Evolutionary conservation across 2,888 invertebrate genomes (phyloP).

Genomic region (Scaptomyza flava): DNA sequence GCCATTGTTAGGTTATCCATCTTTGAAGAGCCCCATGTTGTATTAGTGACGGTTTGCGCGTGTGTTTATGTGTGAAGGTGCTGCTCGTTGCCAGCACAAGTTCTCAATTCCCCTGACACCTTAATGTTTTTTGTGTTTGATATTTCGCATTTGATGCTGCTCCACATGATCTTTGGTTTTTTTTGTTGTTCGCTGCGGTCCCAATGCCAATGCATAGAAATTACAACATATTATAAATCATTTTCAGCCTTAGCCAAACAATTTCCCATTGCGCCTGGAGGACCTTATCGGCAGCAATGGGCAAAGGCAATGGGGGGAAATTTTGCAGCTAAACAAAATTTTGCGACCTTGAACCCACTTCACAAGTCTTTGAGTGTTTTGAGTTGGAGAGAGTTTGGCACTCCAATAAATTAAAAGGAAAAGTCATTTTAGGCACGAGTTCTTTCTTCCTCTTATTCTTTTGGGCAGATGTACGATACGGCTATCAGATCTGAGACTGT

Average conservation of each 20-base stretch:
- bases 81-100: constrained; percentile 9
- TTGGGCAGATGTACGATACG: background rate
- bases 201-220: constrained; percentile 63
- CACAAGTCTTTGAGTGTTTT: background rate
- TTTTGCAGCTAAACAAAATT: constrained; percentile 43
- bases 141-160: constrained; percentile 38
- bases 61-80: constrained; percentile 7
- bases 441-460: background rate
- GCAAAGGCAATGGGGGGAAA: constrained; percentile 32
- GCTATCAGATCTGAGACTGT: constrained; percentile 8
- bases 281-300: constrained; percentile 37
- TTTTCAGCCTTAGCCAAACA: constrained; percentile 58
- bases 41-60: constrained; percentile 2
- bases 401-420: constrained; percentile 2
- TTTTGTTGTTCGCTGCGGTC: constrained; percentile 12
- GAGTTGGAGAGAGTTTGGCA: background rate
- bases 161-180: constrained; percentile 49
- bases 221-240: constrained; percentile 75
- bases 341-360: constrained; percentile 37
- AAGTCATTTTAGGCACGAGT: background rate
- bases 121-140: constrained; percentile 58
- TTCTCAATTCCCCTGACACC: constrained; percentile 45
- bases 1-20: constrained; percentile 65
- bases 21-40: constrained; percentile 44
- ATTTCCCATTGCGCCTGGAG: constrained; percentile 46